Conservation (phyloP, 1,140 invertebrate genomes). For the Periplaneta americana region DNA sequence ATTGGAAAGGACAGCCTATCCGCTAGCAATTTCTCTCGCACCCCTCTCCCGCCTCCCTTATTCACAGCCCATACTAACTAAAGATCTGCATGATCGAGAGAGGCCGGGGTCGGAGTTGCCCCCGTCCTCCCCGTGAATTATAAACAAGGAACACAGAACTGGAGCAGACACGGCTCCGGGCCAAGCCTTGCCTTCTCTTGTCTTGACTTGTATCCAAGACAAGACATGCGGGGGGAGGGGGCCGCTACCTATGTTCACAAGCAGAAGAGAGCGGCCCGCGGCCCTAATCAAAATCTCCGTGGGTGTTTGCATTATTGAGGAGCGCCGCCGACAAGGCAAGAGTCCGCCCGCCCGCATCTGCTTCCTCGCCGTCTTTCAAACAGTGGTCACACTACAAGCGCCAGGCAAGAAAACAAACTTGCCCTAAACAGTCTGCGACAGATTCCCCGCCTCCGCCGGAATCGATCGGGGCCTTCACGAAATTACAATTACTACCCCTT, state of each 20-base stretch:
- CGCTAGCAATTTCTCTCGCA: neutral
- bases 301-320: neutral
- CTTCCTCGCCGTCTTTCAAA: neutral
- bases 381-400: neutral
- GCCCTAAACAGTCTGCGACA: neutral
- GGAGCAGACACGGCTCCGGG: neutral
- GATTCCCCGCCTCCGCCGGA: neutral
- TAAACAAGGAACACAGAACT: slow-evolving; percentile 8
- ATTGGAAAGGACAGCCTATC: slow-evolving; percentile 19
- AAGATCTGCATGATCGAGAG: slow-evolving; percentile 9
- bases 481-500: neutral
- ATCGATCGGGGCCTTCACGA: neutral
- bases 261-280: neutral
- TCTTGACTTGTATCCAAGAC: neutral
- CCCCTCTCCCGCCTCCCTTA: neutral
- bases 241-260: neutral
- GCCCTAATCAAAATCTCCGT: neutral
- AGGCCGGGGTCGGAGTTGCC: neutral
- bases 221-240: neutral
- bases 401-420: neutral
- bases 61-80: slow-evolving; percentile 6
- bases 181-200: neutral
- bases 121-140: slow-evolving; percentile 3
- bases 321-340: neutral
- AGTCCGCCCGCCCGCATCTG: neutral